These are phyloP conservation scores for Urophycis tenuis DNA, from an alignment of 2,797 vertebrate species.

Conservation along the genomic window DNA sequence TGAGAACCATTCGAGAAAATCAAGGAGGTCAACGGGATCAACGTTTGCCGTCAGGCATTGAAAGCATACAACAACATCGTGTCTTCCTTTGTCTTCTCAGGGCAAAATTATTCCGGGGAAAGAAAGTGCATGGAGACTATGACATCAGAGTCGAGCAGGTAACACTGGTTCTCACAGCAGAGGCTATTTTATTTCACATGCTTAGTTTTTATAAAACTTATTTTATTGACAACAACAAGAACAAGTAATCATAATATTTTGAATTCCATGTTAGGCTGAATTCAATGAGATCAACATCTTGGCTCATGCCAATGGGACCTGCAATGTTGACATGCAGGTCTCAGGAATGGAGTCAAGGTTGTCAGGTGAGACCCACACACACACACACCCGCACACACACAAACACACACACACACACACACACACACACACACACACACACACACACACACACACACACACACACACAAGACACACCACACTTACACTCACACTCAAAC, in stretches of 20 bases:
- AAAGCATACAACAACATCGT: slow-evolving; percentile 1
- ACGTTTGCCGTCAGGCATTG: not conserved
- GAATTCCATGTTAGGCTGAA: slow-evolving; percentile 73
- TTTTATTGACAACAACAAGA: slow-evolving; percentile 1
- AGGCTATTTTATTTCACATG: slow-evolving; percentile 8
- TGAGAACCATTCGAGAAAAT: not conserved
- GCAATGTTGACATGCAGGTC: slow-evolving; percentile 85
- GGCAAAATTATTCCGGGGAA: slow-evolving; percentile 89
- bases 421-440: slow-evolving; percentile 6
- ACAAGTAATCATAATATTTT: not conserved
- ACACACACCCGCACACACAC: not conserved
- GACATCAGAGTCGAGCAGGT: slow-evolving; percentile 98
- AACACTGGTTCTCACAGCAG: slow-evolving; percentile 26
- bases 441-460: not conserved
- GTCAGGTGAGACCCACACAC: slow-evolving; percentile 76
- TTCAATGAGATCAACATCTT: slow-evolving; percentile 93
- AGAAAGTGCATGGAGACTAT: slow-evolving; percentile 87
- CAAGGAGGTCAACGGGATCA: not conserved
- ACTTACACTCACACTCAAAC: slow-evolving; percentile 8
- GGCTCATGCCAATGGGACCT: slow-evolving; percentile 88
- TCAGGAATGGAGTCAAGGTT: slow-evolving; percentile 82
- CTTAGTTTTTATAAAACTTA: slow-evolving; percentile 5
- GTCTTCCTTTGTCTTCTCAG: slow-evolving; percentile 57
- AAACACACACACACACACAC: slow-evolving; percentile 16
- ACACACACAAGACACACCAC: slow-evolving; percentile 6